Evolutionary conservation across 2,113 vertebrate genomes (phyloP), one percentile per base, ranked within the genome.

Genomic region (Perognathus longimembris): DNA sequence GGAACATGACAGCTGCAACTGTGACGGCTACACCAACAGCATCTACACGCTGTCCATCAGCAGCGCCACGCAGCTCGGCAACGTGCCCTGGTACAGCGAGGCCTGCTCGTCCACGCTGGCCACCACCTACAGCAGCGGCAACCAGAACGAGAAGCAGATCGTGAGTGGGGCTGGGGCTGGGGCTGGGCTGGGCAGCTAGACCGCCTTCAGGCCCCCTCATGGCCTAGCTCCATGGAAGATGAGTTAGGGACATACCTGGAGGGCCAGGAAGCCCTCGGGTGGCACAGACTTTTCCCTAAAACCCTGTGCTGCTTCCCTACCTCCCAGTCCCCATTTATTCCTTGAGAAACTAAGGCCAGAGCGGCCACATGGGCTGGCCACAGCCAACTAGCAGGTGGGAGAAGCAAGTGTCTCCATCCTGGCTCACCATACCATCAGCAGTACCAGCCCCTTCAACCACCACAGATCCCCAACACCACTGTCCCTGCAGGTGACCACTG

Each of bases 1-100:
- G 0, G 99, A 99, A 89, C 98, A 99, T 7, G 99, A 99, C 99
- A 99, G 98, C 98, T 99, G 99, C 96, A 99, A 99, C 98, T 99
- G 99, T 14, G 99, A 99, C 0, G 99, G 99, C 97, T 99, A 99
- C 98, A 99, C 99, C 97, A 99, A 99, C 98, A 99, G 99, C 98
- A 99, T 99, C 97, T 99, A 99, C 98, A 99, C 99, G 0, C 98
- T 99, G 95, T 99, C 99, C 97, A 99, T 99, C 98, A 99, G 99
- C 98, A 99, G 99, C 96, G 99, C 99, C 97, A 99, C 99, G 0
- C 99, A 99, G 98, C 97, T 98, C 0, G 99, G 99, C 89, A 99
- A 98, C 0, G 99, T 99, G 97, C 99, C 99, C 69, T 99, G 99
- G 99, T 99, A 99, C 98, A 99, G 99, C 14, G 99, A 99, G 97